Evolutionary conservation across 2,888 invertebrate genomes (phyloP), one percentile per base, ranked within the genome.

Genomic region (Leucoma salicis): DNA sequence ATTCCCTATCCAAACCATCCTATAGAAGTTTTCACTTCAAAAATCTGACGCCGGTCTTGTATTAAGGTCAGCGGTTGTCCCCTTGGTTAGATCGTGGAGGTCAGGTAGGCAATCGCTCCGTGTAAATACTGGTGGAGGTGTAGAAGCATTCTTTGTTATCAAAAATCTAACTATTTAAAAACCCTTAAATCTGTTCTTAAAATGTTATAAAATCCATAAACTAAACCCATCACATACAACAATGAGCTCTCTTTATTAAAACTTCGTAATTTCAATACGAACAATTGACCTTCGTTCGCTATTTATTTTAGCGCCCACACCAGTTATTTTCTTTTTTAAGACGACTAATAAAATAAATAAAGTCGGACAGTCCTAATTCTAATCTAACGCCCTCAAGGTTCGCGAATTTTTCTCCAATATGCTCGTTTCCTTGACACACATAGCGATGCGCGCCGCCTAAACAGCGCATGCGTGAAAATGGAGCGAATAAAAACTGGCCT

Each of bases 341-440:
- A 42, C 50, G 27, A 39, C 57, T 53, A 67, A 70, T 66, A 70
- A 66, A 68, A 75, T 75, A 77, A 81, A 79, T 74, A 78, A 66
- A 74, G 45, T 70, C 78, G 72, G 78, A 69, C 80, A 74, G 74
- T 77, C 79, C 83, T 84, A 84, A 75, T 78, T 83, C 80, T 81
- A 78, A 82, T 80, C 77, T 77, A 68, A 67, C 62, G 46, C 62
- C 66, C 71, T 52, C 84, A 84, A 85, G 85, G 85, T 81, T 63
- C 57, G 82, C 82, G 59, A 84, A 80, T 86, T 85, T 85, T 85
- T 85, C 82, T 78, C 75, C 74, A 82, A 81, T 70, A 72, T 29
- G 12, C 29, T 12, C 70, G 63, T 52, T 53, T 78, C 85, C 85
- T 85, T 78, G 85, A 85, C 85, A 85, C 85, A 85, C 86, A 70